These are phyloP conservation scores for Anolis sagrei DNA, from an alignment of 2,113 vertebrate species.

Conservation along the genomic window DNA sequence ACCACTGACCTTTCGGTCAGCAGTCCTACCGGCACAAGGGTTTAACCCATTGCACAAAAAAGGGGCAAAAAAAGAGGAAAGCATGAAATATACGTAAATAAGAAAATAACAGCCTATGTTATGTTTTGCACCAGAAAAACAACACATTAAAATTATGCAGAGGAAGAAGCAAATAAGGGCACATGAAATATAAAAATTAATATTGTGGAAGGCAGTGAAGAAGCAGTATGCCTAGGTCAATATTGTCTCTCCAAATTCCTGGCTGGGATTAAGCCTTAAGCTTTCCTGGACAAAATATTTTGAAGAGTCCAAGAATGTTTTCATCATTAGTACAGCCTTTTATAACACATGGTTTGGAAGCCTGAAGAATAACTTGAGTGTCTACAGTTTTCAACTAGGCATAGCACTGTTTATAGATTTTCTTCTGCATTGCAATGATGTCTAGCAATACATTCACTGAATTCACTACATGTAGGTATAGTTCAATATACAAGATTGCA, in stretches of 20 bases:
- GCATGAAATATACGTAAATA: no score
- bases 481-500: background rate
- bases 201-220: background rate
- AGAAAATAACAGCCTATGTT: no score
- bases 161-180: background rate
- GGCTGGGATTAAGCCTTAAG: background rate
- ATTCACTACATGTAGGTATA: no score
- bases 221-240: background rate
- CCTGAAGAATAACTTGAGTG: background rate
- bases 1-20: no score
- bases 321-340: background rate
- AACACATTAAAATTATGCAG: background rate
- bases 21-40: no score
- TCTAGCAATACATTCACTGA: no score
- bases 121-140: background rate
- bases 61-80: no score
- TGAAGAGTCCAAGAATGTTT: background rate
- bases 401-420: background rate
- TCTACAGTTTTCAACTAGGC: background rate
- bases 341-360: background rate
- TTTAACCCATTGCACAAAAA: no score
- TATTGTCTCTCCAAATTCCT: conserved; percentile 1
- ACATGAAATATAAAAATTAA: background rate
- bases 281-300: background rate
- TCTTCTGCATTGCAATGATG: background rate